A percentile compares a stretch with the other conserved stretches of the same genome.
These are phyloP conservation scores for Xiphophorus maculatus DNA, from an alignment of 2,113 vertebrate species.

Conservation along the genomic window DNA sequence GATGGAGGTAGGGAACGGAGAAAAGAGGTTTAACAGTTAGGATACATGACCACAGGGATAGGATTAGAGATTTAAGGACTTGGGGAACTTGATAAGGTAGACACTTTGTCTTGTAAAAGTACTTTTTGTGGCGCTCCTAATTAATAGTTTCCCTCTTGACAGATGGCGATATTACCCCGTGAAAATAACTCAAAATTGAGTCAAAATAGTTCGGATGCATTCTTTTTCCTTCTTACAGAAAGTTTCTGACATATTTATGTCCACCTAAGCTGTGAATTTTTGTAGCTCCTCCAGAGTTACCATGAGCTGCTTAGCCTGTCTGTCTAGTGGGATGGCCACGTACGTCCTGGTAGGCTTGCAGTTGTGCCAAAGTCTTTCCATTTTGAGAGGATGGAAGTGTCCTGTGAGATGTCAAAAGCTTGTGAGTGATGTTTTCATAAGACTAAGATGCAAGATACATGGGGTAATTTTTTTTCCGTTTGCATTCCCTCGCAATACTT, in stretches of 20 bases:
- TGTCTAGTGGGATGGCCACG: no score
- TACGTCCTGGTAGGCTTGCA: no score
- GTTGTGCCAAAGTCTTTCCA: background rate
- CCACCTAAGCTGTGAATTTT: background rate
- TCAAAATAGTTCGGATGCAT: no score
- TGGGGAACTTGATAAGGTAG: background rate
- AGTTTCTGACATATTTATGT: no score
- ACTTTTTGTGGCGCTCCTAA: background rate
- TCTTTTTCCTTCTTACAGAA: no score
- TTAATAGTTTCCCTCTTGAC: background rate
- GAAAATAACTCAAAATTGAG: no score
- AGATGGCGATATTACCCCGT: background rate
- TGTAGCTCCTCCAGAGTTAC: background rate
- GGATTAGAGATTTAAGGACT: background rate
- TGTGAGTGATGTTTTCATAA: background rate
- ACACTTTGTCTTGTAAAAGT: background rate
- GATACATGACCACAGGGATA: background rate
- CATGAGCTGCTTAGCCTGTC: background rate
- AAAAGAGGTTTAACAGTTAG: background rate
- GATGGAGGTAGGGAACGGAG: background rate
- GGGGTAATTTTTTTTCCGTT: no score
- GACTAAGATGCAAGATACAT: no score
- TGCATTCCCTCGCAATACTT: no score
- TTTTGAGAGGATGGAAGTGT: background rate
- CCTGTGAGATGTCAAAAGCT: background rate